phyloP scores from a whole-genome alignment of 2,888 invertebrate species.

The Spisula solida region DNA sequence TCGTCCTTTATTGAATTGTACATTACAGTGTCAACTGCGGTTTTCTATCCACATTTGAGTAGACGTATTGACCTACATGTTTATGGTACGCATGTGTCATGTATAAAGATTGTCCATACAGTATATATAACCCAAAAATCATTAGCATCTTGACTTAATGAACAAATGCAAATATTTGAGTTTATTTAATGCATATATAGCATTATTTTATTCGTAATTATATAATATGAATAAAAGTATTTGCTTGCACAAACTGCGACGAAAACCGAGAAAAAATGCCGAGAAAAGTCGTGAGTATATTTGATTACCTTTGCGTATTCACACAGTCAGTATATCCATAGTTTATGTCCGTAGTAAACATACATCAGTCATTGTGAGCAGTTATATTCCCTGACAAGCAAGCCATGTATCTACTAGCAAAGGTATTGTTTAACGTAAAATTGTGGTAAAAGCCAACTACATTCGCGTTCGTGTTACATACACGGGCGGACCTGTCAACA shows the following conservation, averaged over 20 bases:
- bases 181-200: too few relatives aligned
- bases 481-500: neutral
- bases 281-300: neutral
- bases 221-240: too few relatives aligned
- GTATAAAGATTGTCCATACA: too few relatives aligned
- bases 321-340: neutral
- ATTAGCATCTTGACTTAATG: too few relatives aligned
- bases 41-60: too few relatives aligned
- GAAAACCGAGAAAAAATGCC: neutral
- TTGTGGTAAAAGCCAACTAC: neutral
- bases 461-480: neutral
- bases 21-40: too few relatives aligned
- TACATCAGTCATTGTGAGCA: conserved; percentile 12
- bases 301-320: neutral
- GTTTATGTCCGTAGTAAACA: conserved; percentile 28
- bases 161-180: too few relatives aligned
- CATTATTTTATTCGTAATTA: too few relatives aligned
- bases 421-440: conserved; percentile 19
- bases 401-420: neutral
- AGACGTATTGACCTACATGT: too few relatives aligned
- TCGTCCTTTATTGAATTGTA: too few relatives aligned
- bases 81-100: too few relatives aligned
- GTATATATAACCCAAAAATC: too few relatives aligned
- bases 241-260: neutral
- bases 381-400: conserved; percentile 19